Evolutionary conservation across 64 coral and sea anemone genomes (phyloP), one percentile per base, ranked within the genome.

Genomic region (Actinia tenebrosa): DNA sequence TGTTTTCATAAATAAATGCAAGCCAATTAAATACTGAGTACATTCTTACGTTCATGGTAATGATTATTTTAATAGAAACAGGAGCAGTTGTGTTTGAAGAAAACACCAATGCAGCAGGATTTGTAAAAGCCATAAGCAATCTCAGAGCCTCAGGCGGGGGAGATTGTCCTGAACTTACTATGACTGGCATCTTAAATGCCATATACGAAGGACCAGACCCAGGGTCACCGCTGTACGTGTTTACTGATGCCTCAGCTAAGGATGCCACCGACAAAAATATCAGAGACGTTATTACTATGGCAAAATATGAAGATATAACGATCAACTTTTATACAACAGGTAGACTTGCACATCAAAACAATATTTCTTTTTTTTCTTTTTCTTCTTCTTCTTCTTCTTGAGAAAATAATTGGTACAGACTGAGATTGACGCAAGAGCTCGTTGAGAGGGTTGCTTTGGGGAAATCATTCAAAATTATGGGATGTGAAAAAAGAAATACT

Each of bases 181-280:
- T 98, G 46, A 93, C 52, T n/a, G 95, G 91, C 20, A 98, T 98
- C 80, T 44, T 93, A 19, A 87, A 93, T n/a, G 91, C 95, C 16
- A 17, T 98, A 13, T 89, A 87, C 20, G 78, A 89, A 3, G 83
- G 85, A 45, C 89, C 95, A 16, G 86, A 69, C 22, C 86, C 17
- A 64, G 95, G 91, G 2, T 98, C 95, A 43, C 89, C 92, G 0
- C 89, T 98, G 89, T 98, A 98, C 54, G 91, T 98, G 54, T 98
- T 98, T 71, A 98, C 95, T 0, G 95, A 98, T 17, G 91, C 91
- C 10, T 83, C 77, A 50, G 88, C 95, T 59, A 98, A 98, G 59
- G 95, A 96, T 64, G 90, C 87, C 2, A 52, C 84, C 26, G 77
- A 86, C 52, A 86, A 83, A 5, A 85, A 86, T 46, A 89, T 91